Conservation (phyloP, 2,888 invertebrate genomes). For the Platycnemis pennipes region DNA sequence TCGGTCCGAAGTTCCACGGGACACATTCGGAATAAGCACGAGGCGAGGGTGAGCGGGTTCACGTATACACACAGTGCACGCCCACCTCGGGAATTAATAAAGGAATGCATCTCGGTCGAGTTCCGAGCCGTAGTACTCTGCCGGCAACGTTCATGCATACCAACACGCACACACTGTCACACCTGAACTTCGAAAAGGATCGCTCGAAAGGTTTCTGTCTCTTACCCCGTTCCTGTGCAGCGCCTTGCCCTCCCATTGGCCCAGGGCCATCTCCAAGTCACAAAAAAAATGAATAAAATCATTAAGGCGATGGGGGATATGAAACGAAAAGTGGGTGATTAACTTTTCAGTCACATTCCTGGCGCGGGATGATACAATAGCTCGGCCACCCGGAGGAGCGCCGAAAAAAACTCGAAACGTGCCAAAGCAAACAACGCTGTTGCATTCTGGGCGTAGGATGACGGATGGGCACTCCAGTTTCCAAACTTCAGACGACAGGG, state of each 20-base stretch:
- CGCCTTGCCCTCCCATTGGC: too few relatives aligned
- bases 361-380: background rate
- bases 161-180: background rate
- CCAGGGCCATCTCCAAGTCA: background rate
- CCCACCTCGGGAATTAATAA: constrained; percentile 17
- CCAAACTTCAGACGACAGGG: background rate
- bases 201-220: background rate
- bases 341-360: background rate
- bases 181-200: background rate
- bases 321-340: background rate
- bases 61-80: background rate
- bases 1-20: background rate
- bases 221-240: too few relatives aligned
- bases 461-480: background rate
- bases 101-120: background rate
- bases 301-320: too few relatives aligned
- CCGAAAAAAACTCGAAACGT: background rate
- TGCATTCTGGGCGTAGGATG: background rate
- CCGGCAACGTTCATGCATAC: background rate
- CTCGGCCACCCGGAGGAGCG: background rate
- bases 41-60: background rate
- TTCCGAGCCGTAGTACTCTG: background rate
- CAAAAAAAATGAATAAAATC: background rate
- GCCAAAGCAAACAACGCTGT: background rate
- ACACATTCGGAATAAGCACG: background rate